Evolutionary conservation across 1,140 invertebrate species (phyloP), one percentile per base, ranked within the genome.

Genomic region (Periplaneta americana): DNA sequence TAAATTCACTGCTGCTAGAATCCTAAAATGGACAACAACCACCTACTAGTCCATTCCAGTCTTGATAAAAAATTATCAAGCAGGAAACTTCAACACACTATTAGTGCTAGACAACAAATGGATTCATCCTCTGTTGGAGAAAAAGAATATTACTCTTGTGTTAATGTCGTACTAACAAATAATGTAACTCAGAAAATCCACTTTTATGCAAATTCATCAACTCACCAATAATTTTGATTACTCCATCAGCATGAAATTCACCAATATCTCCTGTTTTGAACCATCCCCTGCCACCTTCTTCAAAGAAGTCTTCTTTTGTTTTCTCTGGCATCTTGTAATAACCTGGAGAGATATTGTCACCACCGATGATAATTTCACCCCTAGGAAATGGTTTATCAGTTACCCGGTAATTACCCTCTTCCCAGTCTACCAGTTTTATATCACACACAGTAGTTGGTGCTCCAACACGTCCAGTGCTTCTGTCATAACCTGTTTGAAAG

Each of bases 181-280:
- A n/a, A n/a, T n/a, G n/a, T n/a, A n/a, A n/a, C n/a, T n/a, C n/a
- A n/a, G n/a, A n/a, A n/a, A n/a, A n/a, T n/a, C n/a, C n/a, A n/a
- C n/a, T n/a, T n/a, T n/a, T n/a, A n/a, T n/a, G n/a, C n/a, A n/a
- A n/a, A n/a, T 82, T 81, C 28, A 48, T 78, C 82, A 48, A 87
- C 90, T 87, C 88, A 98, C 97, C 98, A 86, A 99, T 99, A 85
- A 99, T 99, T 91, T 96, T 97, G 74, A 99, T 93, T 84, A 94
- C 95, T 66, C 98, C 98, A 89, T 99, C 97, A 34, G 91, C 88
- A 86, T 98, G 94, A 83, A 99, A 89, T 91, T 98, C 96, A 13
- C 95, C 98, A 89, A 99, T 97, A 89, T 99, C 98, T 6, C 98
- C 98, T 76, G 97, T 98, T 84, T 93, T 94, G 88, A 99, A 99